Evolutionary conservation across 1,140 invertebrate species (phyloP), one percentile per base, ranked within the genome.

Genomic region (Drosophila melanica): DNA sequence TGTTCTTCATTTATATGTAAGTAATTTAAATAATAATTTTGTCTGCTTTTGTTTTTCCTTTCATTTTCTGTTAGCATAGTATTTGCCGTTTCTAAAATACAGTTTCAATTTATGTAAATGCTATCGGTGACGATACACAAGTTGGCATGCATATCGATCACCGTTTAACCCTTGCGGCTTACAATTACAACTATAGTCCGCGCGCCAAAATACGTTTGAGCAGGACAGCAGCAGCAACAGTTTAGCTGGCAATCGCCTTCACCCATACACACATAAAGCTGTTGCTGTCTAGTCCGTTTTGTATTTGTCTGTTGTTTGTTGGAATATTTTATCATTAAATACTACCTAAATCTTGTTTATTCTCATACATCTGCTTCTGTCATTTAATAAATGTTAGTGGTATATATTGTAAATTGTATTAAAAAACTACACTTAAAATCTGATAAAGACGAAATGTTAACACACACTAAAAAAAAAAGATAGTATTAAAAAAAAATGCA

Each of bases 21-120:
- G 51, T 58, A 71, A 27, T 58, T 72, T 72, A 66, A 66, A 72
- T 72, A 58, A 59, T 72, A 53, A 51, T 66, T 53, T 57, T 62
- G 45, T 69, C n/a, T 48, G n/a, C 51, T 69, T 47, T 48, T n/a
- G 20, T 30, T 9, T 42, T 50, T 58, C 5, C 6, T 8, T 9
- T 8, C 30, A 3, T 27, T 16, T 67, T 35, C 42, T 58, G 20
- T 67, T 80, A 54, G 51, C 51, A 50, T 44, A 57, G n/a, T 20
- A 57, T 42, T 64, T 75, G 53, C 67, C 41, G 48, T 69, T 63
- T 74, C 39, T 45, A 47, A 70, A 67, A 67, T 67, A 58, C 63
- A 57, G 20, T 53, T 63, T 63, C 14, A 70, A 41, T 48, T 64
- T 3, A 67, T 67, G 47, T 79, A 82, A 82, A 84, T 82, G 79